Evolutionary conservation across 2,113 vertebrate genomes (phyloP).

Genomic region (Ictalurus punctatus): DNA sequence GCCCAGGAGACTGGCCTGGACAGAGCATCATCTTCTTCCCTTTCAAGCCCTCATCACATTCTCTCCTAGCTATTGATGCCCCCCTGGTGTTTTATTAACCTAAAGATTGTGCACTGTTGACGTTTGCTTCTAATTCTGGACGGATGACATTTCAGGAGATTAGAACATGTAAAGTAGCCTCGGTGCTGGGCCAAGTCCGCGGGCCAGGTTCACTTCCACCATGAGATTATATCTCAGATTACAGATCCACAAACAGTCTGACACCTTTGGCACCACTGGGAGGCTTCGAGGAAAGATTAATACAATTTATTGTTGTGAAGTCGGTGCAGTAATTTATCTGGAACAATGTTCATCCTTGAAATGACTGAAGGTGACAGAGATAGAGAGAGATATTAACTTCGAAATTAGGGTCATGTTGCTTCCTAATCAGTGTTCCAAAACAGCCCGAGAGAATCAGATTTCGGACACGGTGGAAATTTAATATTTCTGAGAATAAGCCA

Average conservation of each 20-base stretch:
- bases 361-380: conserved; percentile 17
- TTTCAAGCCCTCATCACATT: conserved; percentile 17
- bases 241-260: conserved; percentile 38
- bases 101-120: not conserved
- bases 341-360: conserved; percentile 26
- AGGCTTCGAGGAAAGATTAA: conserved; percentile 52
- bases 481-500: not conserved
- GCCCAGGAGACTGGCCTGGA: not conserved
- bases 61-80: conserved; percentile 9
- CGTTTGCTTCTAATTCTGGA: conserved; percentile 36
- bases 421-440: conserved; percentile 19
- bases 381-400: not conserved
- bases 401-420: conserved; percentile 21
- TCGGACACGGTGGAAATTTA: not conserved
- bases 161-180: not conserved
- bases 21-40: not conserved
- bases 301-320: conserved; percentile 24
- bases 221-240: conserved; percentile 39
- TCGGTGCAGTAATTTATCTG: not conserved
- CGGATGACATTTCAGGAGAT: conserved; percentile 16
- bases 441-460: not conserved
- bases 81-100: conserved; percentile 27
- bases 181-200: not conserved
- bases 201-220: conserved; percentile 11
- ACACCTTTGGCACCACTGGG: conserved; percentile 26